These are phyloP conservation scores for Hydropsyche tenuis DNA, from an alignment of 1,140 invertebrate species.

Conservation along the genomic window DNA sequence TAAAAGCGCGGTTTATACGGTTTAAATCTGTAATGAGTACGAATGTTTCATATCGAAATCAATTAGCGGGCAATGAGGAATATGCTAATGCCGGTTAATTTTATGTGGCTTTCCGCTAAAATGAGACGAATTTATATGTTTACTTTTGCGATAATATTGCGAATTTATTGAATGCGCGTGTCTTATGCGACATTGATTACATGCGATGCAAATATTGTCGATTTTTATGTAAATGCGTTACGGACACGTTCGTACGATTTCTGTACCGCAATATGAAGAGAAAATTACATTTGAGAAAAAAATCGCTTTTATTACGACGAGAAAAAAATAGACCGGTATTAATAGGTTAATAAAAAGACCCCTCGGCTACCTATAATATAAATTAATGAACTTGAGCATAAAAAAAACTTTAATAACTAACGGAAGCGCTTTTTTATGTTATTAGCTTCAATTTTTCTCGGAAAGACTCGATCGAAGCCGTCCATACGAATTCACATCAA, in stretches of 20 bases:
- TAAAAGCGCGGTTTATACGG: slow-evolving; percentile 15
- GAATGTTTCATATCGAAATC: neutral
- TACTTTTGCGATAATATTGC: neutral
- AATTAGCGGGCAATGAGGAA: too few relatives aligned
- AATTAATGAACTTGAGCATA: slow-evolving; percentile 22
- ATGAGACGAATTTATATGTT: neutral
- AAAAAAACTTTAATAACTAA: slow-evolving; percentile 23
- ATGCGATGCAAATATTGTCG: neutral
- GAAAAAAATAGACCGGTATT: slow-evolving; percentile 14
- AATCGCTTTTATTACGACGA: slow-evolving; percentile 14
- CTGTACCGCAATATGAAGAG: neutral
- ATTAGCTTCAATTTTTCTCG: neutral
- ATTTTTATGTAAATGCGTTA: neutral
- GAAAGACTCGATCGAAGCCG: neutral
- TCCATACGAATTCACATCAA: too few relatives aligned
- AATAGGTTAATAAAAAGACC: slow-evolving; percentile 29
- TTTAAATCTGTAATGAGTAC: slow-evolving; percentile 13
- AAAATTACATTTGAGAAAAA: neutral
- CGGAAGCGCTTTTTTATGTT: slow-evolving; percentile 9
- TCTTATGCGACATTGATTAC: neutral
- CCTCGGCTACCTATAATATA: slow-evolving; percentile 24
- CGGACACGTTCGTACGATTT: neutral
- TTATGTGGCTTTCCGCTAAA: neutral
- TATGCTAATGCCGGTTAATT: neutral
- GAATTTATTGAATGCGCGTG: neutral